Base-by-base conservation (phyloP, 2,888 invertebrate genomes). In the Stictocephala bisonia region DNA sequence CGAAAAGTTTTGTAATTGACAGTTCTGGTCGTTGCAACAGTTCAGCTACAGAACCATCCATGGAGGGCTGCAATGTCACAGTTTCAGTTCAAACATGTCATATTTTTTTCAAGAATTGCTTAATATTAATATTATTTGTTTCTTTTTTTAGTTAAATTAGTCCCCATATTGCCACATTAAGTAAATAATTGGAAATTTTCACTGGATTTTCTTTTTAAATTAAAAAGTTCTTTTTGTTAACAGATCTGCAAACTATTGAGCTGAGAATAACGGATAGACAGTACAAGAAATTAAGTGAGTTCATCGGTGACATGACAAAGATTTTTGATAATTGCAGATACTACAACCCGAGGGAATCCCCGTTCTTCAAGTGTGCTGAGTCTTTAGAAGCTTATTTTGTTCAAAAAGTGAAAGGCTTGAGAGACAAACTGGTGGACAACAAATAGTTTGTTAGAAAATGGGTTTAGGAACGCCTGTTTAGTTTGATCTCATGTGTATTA, bases 321-420 rank as follows among this genome's bases (percentile, higher is more conserved):
- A 96, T 99, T 83, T 98, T 99, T 85, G 97, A 99, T 86, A 99
- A 99, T 86, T 99, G 99, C 88, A 93, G 98, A 78, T 95, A 96
- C 83, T 98, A 97, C 86, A 98, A 98, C 86, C 95, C 96, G 74
- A 93, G 94, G 82, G 96, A 96, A 84, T 96, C 97, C 18, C 94
- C 95, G 76, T 97, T 97, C 86, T 97, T 94, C 86, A 93, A 96
- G 82, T 97, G 97, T 86, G 98, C 98, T 22, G 97, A 97, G 84
- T 92, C 94, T 70, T 88, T 99, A 77, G 98, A 99, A 86, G 93
- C 94, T 75, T 97, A 93, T 85, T 98, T 99, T 87, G 95, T 95
- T 83, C 93, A 94, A 86, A 96, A 95, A 88, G 93, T 96, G 78
- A 94, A 94, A 86, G 90, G 89, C 85, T 90, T 95, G 84, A 89